Percentiles rank a stretch among this genome's conserved stretches.
Conservation (phyloP, 2,888 invertebrate species). For the Apotomis betuletana region DNA sequence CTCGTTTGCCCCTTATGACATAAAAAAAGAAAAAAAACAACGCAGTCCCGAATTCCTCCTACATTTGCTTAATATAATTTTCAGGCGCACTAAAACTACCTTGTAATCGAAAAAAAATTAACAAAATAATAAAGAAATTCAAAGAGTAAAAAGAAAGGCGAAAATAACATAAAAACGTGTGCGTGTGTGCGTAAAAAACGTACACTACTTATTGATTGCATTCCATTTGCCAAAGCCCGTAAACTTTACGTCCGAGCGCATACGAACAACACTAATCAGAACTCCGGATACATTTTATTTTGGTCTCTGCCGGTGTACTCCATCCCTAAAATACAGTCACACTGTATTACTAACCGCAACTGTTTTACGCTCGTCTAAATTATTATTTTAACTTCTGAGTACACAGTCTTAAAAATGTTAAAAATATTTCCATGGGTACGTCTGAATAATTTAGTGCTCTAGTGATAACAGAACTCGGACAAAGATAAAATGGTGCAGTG, state of each 20-base stretch:
- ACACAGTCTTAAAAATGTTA: slow-evolving; percentile 24
- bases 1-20: too few relatives aligned
- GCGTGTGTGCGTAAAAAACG: too few relatives aligned
- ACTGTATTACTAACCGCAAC: slow-evolving; percentile 26
- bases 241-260: slow-evolving; percentile 3
- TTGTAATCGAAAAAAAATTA: too few relatives aligned
- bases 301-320: slow-evolving; percentile 48
- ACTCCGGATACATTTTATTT: slow-evolving; percentile 55
- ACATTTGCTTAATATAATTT: too few relatives aligned
- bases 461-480: slow-evolving; percentile 63
- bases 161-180: background rate
- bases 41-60: too few relatives aligned
- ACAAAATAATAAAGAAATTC: too few relatives aligned
- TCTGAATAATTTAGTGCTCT: slow-evolving; percentile 69
- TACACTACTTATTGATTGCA: background rate
- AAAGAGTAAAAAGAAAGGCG: background rate
- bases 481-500: slow-evolving; percentile 63
- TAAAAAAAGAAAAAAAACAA: too few relatives aligned
- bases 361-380: slow-evolving; percentile 13
- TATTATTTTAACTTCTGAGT: slow-evolving; percentile 13
- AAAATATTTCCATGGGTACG: slow-evolving; percentile 59
- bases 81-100: too few relatives aligned
- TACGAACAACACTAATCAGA: slow-evolving; percentile 14
- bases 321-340: slow-evolving; percentile 23
- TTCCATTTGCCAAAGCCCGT: slow-evolving; percentile 5